These are phyloP conservation scores for Oreochromis grahami DNA, from an alignment of 2,797 vertebrate species.

Conservation along the genomic window DNA sequence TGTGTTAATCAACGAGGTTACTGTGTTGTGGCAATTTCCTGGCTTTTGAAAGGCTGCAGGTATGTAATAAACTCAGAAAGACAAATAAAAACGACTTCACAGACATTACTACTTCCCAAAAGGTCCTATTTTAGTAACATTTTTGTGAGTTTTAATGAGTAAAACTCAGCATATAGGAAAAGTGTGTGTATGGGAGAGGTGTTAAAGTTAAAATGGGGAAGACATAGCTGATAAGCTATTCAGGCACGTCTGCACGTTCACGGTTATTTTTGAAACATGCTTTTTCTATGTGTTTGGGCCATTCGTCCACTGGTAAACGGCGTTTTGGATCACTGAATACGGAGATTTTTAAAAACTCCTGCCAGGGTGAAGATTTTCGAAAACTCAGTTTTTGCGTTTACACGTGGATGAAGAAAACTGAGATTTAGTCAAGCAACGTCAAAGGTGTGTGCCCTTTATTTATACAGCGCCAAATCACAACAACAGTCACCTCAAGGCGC, in stretches of 20 bases:
- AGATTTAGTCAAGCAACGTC: background rate
- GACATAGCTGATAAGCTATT: background rate
- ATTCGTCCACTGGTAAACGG: background rate
- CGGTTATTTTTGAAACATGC: background rate
- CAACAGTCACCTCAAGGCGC: rapidly evolving
- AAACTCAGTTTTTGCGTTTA: background rate
- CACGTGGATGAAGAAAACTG: background rate
- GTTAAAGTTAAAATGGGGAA: background rate
- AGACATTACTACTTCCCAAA: background rate
- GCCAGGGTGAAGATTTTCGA: background rate
- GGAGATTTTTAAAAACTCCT: background rate
- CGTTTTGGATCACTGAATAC: background rate
- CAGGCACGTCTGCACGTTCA: background rate
- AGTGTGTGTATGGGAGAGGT: background rate
- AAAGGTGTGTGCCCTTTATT: background rate
- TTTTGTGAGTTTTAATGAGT: background rate
- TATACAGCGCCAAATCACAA: background rate
- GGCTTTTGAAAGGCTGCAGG: background rate
- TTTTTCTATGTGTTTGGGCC: background rate
- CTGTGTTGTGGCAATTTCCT: background rate
- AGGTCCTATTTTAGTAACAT: background rate
- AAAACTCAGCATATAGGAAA: background rate
- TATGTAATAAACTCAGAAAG: background rate
- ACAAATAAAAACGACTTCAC: background rate
- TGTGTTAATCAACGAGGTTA: background rate